Base-by-base conservation (phyloP, 2,888 invertebrate species). In the Autographa gamma region DNA sequence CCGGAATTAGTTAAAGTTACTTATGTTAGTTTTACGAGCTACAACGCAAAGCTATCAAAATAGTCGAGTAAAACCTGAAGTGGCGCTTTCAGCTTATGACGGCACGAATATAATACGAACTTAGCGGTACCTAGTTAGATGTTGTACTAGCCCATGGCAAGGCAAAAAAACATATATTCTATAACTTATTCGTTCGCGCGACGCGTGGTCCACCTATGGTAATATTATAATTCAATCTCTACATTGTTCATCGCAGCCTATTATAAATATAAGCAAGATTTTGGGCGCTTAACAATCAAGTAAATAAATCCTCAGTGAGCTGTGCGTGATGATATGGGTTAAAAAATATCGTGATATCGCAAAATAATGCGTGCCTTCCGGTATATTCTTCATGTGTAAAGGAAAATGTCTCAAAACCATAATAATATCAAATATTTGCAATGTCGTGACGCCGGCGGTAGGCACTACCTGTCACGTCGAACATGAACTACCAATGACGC, bases 381-480 rank as follows among this genome's bases (percentile, higher is more conserved):
- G 25, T 38, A 43, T 52, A 76, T 76, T 80, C 63, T 67, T 76
- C n/a, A 62, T 48, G 66, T 63, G 77, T 63, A 68, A 76, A 63
- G 56, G 63, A 56, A 76, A 80, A 69, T 43, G 32, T 71, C 60
- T 60, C 65, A 67, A 41, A 65, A 69, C 43, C 31, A 43, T 75
- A 62, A 63, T 65, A 68, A 70, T 69, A 66, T 68, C 60, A 71
- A 69, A 78, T 80, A 69, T 77, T 80, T 69, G 77, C 56, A 60
- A 80, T 67, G 59, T 66, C 66, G 77, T 79, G 77, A 70, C 62
- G 56, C 71, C 59, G 66, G 76, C 60, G 76, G 62, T 61, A 67
- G 80, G 80, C 67, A 80, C 64, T 64, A 80, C 60, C 77, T 78
- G 80, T 63, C 66, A 65, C 65, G 68, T 71, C 52, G 56, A 64